These are phyloP conservation scores for Zophobas atratus DNA, from an alignment of 1,140 invertebrate species.

Conservation along the genomic window DNA sequence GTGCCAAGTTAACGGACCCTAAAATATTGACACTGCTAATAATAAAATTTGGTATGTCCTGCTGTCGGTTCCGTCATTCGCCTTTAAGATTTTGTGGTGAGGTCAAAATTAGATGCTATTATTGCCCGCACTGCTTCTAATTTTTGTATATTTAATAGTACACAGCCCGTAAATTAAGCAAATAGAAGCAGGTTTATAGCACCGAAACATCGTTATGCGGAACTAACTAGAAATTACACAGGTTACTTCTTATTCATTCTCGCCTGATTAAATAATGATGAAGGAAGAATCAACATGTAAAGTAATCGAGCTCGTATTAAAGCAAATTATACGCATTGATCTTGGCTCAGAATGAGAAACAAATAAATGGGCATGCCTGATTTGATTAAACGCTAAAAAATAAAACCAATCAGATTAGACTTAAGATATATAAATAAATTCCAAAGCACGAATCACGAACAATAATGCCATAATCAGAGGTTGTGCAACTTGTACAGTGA, in stretches of 20 bases:
- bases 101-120: too few relatives aligned
- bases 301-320: conserved; percentile 37
- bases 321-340: conserved; percentile 29
- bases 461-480: too few relatives aligned
- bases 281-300: conserved; percentile 27
- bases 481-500: conserved; percentile 4
- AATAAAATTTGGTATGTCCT: too few relatives aligned
- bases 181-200: conserved; percentile 2
- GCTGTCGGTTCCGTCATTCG: too few relatives aligned
- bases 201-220: conserved; percentile 22
- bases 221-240: conserved; percentile 41
- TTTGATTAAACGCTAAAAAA: not conserved
- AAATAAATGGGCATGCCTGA: not conserved
- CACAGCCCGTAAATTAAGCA: conserved; percentile 7
- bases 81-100: too few relatives aligned
- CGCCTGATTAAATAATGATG: conserved; percentile 33
- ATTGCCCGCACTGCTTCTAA: too few relatives aligned
- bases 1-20: too few relatives aligned
- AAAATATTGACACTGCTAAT: too few relatives aligned
- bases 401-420: not conserved
- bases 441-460: too few relatives aligned
- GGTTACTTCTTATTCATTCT: conserved; percentile 31
- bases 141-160: too few relatives aligned
- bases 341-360: not conserved
- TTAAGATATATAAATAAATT: not conserved